Evolutionary conservation across 2,797 vertebrate species (phyloP).

Genomic region (Molossus molossus): DNA sequence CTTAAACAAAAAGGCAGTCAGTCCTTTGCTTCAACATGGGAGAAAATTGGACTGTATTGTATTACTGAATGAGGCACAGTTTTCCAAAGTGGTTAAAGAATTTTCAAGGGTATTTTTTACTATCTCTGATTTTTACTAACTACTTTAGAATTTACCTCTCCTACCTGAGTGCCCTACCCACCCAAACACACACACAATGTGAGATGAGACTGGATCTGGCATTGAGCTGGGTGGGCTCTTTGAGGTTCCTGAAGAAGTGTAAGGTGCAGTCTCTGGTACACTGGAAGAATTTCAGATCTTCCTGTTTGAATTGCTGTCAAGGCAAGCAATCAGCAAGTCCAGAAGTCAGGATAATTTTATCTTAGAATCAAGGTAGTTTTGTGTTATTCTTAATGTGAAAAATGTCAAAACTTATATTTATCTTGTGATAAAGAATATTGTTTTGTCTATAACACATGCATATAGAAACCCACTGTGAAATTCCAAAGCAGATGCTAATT

Average conservation of each 20-base stretch:
- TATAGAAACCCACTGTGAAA: constrained; percentile 65
- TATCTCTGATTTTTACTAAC: constrained; percentile 64
- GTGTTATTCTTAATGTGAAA: constrained; percentile 69
- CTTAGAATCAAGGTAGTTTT: constrained; percentile 29
- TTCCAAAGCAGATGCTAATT: constrained; percentile 57
- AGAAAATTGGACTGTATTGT: constrained; percentile 23
- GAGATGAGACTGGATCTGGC: not conserved
- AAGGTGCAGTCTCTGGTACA: not conserved
- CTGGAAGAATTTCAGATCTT: constrained; percentile 44
- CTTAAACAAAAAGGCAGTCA: not conserved
- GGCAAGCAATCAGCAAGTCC: constrained; percentile 26
- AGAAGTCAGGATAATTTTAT: constrained; percentile 66
- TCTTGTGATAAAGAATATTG: constrained; percentile 62
- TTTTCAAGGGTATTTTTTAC: constrained; percentile 54
- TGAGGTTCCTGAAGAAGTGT: constrained; percentile 48
- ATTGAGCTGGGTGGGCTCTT: constrained; percentile 19
- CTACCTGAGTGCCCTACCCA: not conserved
- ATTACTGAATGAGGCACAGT: not conserved
- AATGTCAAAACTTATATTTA: constrained; percentile 40
- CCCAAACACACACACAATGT: not conserved
- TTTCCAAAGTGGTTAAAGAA: constrained; percentile 50
- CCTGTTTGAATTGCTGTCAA: constrained; percentile 58
- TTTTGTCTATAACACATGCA: constrained; percentile 43
- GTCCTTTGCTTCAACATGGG: not conserved
- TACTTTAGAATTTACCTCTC: constrained; percentile 1